phyloP scores from a whole-genome alignment of 2,797 vertebrate species.

The Meda fulgida region DNA sequence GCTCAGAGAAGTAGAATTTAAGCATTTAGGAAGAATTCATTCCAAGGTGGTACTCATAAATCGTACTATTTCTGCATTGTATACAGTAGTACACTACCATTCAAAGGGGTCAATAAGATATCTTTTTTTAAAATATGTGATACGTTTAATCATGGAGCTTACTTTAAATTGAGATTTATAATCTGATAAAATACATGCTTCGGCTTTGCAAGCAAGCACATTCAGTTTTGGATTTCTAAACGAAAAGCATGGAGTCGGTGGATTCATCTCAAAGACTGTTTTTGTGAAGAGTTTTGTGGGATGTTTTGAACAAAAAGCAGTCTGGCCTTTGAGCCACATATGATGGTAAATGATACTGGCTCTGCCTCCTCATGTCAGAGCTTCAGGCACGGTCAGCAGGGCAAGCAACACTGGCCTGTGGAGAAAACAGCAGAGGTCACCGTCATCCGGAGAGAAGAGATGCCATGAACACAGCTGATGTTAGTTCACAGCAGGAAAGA shows the following conservation, averaged over 20 bases:
- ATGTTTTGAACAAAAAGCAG: constrained; percentile 30
- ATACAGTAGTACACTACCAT: not conserved
- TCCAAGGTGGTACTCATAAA: too few species aligned
- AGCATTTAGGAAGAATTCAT: not conserved
- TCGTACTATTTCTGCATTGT: not conserved
- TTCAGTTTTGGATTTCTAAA: not conserved
- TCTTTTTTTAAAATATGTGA: not conserved
- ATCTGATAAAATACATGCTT: too few species aligned
- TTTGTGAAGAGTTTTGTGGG: constrained; percentile 9
- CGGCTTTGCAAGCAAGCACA: too few species aligned
- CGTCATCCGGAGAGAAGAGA: constrained; percentile 9
- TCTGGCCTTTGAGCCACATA: constrained; percentile 33
- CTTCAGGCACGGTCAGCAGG: constrained; percentile 8
- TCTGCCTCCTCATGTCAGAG: constrained; percentile 26
- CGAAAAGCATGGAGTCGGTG: not conserved
- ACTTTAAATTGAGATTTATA: not conserved
- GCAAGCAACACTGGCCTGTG: constrained; percentile 11
- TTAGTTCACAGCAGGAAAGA: constrained; percentile 14
- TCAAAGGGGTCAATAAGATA: not conserved
- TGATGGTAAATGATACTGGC: constrained; percentile 44
- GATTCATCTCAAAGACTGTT: not conserved
- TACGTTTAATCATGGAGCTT: too few species aligned
- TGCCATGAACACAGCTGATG: constrained; percentile 16
- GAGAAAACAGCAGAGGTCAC: constrained; percentile 38
- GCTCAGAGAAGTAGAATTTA: not conserved